Evolutionary conservation across 2,113 vertebrate genomes (phyloP).

Genomic region (Odocoileus hemionus): DNA sequence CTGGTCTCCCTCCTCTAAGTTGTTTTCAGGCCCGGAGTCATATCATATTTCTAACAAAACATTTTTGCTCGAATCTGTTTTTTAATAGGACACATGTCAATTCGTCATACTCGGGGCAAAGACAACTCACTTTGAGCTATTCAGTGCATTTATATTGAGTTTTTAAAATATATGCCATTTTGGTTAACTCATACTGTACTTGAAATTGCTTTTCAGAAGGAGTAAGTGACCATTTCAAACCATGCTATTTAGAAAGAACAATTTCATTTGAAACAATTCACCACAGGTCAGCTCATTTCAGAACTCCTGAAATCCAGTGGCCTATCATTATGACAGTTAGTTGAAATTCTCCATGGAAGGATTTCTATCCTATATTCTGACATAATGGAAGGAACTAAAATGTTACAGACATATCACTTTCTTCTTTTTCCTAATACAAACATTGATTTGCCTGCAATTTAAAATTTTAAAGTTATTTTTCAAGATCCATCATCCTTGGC

Average conservation of each 20-base stretch:
- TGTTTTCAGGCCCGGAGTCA: background rate
- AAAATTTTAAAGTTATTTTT: background rate
- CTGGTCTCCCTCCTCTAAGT: background rate
- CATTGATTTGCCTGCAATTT: background rate
- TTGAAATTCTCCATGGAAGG: background rate
- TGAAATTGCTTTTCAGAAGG: background rate
- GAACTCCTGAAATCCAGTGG: background rate
- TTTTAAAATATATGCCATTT: background rate
- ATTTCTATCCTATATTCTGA: background rate
- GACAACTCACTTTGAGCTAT: background rate
- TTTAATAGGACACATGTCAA: background rate
- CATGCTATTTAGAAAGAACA: background rate
- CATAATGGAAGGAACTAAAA: background rate
- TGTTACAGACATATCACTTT: background rate
- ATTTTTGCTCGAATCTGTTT: background rate
- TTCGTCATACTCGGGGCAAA: background rate
- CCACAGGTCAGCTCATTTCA: background rate
- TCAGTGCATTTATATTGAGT: background rate
- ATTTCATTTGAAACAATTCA: background rate
- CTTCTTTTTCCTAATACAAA: background rate
- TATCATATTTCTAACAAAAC: background rate
- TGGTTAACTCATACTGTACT: background rate
- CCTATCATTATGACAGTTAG: background rate
- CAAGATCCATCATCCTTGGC: background rate
- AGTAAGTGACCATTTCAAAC: background rate